Evolutionary conservation across 2,888 invertebrate species (phyloP).

Genomic region (Marronus borbonicus): DNA sequence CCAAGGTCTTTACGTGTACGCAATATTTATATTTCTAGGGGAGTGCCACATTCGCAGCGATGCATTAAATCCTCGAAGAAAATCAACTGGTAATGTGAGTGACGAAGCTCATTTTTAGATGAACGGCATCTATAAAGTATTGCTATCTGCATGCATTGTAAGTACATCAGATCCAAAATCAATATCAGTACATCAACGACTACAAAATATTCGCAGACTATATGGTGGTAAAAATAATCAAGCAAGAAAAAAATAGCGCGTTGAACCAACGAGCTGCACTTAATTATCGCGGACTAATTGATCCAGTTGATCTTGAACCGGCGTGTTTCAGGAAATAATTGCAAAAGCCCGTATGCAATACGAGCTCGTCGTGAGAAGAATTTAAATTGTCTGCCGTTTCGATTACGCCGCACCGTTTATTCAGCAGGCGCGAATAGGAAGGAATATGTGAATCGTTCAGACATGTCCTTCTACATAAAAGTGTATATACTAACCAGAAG

Average conservation of each 20-base stretch:
- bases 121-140: too few species aligned
- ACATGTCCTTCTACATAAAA: too few species aligned
- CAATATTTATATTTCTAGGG: too few species aligned
- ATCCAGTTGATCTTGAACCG: slow-evolving; percentile 9
- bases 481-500: background rate
- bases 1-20: too few species aligned
- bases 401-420: background rate
- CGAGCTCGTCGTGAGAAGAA: background rate
- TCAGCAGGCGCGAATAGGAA: background rate
- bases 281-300: slow-evolving; percentile 34
- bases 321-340: slow-evolving; percentile 22
- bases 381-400: slow-evolving; percentile 27
- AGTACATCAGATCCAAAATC: background rate
- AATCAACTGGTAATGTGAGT: too few species aligned
- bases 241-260: background rate
- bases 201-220: background rate
- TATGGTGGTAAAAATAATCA: slow-evolving; percentile 2
- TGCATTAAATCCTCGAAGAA: too few species aligned
- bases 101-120: too few species aligned
- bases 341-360: slow-evolving; percentile 29
- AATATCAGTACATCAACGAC: background rate
- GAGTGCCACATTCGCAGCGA: too few species aligned
- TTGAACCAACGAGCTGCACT: slow-evolving; percentile 21
- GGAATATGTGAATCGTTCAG: background rate
- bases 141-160: background rate